Evolutionary conservation across 2,113 vertebrate genomes (phyloP).

Genomic region (Narcine bancroftii): DNA sequence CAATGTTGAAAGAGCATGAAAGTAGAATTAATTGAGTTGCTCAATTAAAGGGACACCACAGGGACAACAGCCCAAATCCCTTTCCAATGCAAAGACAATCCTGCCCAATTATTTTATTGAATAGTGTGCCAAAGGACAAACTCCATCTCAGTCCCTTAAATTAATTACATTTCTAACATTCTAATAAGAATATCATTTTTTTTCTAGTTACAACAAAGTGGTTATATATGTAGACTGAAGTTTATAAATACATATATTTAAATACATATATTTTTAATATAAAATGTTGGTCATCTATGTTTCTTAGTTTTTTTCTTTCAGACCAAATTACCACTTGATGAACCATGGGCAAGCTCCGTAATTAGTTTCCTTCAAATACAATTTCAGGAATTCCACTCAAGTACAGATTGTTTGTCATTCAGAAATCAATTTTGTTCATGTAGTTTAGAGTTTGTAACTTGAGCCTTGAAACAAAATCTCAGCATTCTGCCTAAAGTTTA

Average conservation of each 20-base stretch:
- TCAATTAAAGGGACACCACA: neutral
- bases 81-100: neutral
- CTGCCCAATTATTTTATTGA: neutral
- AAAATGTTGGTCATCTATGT: neutral
- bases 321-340: neutral
- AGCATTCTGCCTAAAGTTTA: neutral
- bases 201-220: neutral
- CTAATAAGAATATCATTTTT: neutral
- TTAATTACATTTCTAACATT: neutral
- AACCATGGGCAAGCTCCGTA: neutral
- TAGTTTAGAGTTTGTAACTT: neutral
- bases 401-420: neutral
- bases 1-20: neutral
- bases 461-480: neutral
- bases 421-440: neutral
- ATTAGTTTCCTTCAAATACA: neutral
- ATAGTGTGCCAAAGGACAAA: neutral
- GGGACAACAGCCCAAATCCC: too few relatives aligned
- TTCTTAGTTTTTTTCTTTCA: neutral
- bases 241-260: neutral
- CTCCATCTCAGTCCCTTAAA: neutral
- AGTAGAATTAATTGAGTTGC: neutral
- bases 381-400: neutral
- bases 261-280: constrained; percentile 5
- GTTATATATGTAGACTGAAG: neutral